These are phyloP conservation scores for Dichetophora obliterata DNA, from an alignment of 2,888 invertebrate genomes.

Conservation along the genomic window DNA sequence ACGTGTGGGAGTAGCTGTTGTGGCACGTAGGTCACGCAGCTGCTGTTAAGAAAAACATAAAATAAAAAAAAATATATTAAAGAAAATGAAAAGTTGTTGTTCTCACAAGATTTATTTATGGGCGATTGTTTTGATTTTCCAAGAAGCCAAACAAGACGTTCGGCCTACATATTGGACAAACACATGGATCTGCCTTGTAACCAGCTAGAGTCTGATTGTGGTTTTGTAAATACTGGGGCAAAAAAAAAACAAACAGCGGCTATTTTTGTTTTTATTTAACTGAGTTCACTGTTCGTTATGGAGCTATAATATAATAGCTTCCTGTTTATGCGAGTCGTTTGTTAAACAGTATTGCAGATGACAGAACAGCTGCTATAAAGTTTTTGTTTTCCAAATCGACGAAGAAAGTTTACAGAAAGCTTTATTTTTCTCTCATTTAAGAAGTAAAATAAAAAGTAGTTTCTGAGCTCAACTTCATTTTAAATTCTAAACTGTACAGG, in stretches of 20 bases:
- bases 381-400: too few species aligned
- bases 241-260: background rate
- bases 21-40: constrained; percentile 7
- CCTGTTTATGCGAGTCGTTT: constrained; percentile 19
- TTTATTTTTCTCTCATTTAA: too few species aligned
- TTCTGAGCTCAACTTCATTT: background rate
- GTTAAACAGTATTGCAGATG: background rate
- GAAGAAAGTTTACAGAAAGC: too few species aligned
- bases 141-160: background rate
- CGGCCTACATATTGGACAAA: background rate
- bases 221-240: background rate
- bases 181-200: background rate
- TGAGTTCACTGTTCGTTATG: background rate
- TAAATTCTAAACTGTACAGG: background rate
- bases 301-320: constrained; percentile 7
- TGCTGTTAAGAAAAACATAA: constrained; percentile 1
- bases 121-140: background rate
- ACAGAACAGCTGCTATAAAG: background rate
- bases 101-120: background rate
- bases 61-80: background rate
- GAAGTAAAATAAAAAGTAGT: too few species aligned
- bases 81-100: background rate
- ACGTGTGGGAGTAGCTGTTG: background rate
- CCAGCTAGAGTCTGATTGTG: background rate
- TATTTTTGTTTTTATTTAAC: constrained; percentile 18